Evolutionary conservation across 2,797 vertebrate genomes (phyloP), one percentile per base, ranked within the genome.

Genomic region (Pygocentrus nattereri): DNA sequence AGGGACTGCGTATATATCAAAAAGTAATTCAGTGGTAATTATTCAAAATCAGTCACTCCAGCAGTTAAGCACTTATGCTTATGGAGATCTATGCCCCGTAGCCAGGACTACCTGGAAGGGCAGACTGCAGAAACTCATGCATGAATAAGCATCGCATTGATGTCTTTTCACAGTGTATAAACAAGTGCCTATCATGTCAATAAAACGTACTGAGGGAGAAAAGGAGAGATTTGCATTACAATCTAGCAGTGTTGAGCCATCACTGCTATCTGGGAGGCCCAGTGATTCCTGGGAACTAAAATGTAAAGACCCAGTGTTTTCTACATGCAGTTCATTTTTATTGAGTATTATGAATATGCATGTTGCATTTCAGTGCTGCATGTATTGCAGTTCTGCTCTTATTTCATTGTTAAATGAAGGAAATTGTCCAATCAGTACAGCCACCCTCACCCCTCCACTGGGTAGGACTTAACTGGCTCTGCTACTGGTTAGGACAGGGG

Each of bases 1-100:
- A 74, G 38, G 30, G 34, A 49, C 70, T 67, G 49, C 30, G 13
- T 58, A 77, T 47, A 82, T 3, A 78, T 81, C 67, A 64, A 54
- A 70, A 62, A 16, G 54, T 75, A 68, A 74, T 78, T 71, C 27
- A 2, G 25, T 34, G 59, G 44, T 69, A 77, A 85, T 85, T 85
- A 81, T 44, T 81, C 76, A 78, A 70, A 84, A 70, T 34, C 19
- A 52, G 74, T 68, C 10, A 38, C 49, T 56, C 19, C 31, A 27
- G 56, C 58, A 76, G 50, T 76, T 79, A 79, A 52, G 10, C 59
- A 62, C 64, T 64, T 49, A 34, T 62, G 56, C 18, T 50, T 61
- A 72, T 11, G 3, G 15, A 12, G 27, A 4, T 70, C n/a, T 31
- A 11, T 23, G 15, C 19, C 27, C 58, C 23, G 16, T 62, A 50